Conservation (phyloP, 2,113 vertebrate genomes). For the Anguilla rostrata region DNA sequence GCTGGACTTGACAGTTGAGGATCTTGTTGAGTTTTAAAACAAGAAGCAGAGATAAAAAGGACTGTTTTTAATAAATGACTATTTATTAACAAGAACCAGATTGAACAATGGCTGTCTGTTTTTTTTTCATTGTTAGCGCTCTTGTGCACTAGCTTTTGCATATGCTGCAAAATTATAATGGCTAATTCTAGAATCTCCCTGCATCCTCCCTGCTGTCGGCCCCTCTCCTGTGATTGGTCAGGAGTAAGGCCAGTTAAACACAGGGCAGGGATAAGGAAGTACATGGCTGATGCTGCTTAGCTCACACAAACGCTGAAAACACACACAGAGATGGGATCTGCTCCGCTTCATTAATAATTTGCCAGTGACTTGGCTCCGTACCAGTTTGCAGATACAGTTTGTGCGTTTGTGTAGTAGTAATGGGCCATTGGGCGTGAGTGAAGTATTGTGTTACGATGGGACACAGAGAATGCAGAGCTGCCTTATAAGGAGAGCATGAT, state of each 20-base stretch:
- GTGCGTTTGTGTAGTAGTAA: background rate
- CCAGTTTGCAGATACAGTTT: background rate
- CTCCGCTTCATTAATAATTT: background rate
- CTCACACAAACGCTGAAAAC: background rate
- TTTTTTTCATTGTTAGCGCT: no score
- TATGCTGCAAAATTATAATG: background rate
- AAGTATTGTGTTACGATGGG: background rate
- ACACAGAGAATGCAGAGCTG: background rate
- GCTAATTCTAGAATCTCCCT: background rate
- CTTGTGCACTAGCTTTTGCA: no score
- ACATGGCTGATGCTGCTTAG: background rate
- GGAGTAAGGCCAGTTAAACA: background rate
- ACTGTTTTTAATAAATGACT: no score
- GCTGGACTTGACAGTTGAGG: no score
- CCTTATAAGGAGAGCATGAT: background rate
- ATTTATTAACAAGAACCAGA: no score
- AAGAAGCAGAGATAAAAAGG: no score
- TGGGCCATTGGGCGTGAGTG: background rate
- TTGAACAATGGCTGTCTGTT: no score
- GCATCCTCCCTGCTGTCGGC: background rate
- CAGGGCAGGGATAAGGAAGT: background rate
- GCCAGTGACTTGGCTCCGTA: background rate
- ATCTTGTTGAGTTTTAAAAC: no score
- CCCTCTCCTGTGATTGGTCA: background rate
- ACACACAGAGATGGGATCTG: background rate